These are phyloP conservation scores for Peromyscus melanophrys DNA, from an alignment of 2,797 vertebrate genomes.

Conservation along the genomic window DNA sequence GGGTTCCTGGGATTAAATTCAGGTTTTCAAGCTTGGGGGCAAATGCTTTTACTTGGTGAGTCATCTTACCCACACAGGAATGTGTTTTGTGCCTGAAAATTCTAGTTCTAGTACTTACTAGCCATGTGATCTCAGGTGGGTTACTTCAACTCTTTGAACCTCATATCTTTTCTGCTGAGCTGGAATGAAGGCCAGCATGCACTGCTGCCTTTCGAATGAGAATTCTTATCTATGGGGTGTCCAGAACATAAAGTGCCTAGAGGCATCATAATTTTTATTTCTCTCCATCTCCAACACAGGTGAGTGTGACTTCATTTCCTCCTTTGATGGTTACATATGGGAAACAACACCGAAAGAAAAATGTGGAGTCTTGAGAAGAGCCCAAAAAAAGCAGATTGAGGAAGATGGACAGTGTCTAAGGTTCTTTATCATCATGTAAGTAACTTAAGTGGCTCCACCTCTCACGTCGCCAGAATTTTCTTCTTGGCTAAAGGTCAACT, in stretches of 20 bases:
- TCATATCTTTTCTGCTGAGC: constrained; percentile 26
- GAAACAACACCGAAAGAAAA: constrained; percentile 59
- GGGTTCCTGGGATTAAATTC: background rate
- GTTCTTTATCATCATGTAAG: constrained; percentile 58
- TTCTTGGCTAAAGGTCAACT: constrained; percentile 66
- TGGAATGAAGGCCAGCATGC: background rate
- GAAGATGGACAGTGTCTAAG: background rate
- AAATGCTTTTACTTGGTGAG: background rate
- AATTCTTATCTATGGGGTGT: background rate
- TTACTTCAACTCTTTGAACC: constrained; percentile 6
- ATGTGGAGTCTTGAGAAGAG: constrained; percentile 40
- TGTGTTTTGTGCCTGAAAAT: constrained; percentile 57
- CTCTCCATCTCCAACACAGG: background rate
- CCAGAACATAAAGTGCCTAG: constrained; percentile 4
- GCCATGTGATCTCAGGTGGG: background rate
- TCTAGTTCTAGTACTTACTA: constrained; percentile 26
- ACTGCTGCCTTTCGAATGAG: background rate
- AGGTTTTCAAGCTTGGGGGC: background rate
- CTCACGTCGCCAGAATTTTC: constrained; percentile 61
- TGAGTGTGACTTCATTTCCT: constrained; percentile 34
- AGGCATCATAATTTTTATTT: background rate
- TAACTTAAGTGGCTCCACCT: constrained; percentile 66
- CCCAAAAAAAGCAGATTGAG: constrained; percentile 42
- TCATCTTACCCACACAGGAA: background rate
- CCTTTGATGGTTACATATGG: constrained; percentile 39